Percentiles rank a stretch among this genome's conserved stretches.
Evolutionary conservation across 1,140 invertebrate species (phyloP).

Genomic region (Lamellibrachia luymesi): DNA sequence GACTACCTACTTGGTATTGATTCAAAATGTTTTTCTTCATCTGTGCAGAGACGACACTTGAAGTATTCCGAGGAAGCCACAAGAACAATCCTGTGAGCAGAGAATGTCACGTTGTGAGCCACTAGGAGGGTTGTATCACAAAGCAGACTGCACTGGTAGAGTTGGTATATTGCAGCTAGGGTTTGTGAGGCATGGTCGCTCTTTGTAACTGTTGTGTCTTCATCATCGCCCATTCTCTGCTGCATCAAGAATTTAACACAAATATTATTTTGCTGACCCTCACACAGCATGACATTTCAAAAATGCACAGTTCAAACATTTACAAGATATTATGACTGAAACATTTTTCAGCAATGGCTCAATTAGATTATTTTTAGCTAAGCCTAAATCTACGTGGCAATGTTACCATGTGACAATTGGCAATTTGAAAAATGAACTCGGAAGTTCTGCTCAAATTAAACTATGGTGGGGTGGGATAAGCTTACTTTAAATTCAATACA

Average conservation of each 20-base stretch:
- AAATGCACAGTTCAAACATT: neutral
- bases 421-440: too few relatives aligned
- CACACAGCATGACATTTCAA: neutral
- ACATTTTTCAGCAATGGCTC: too few relatives aligned
- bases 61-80: conserved; percentile 24
- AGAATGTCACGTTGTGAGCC: conserved; percentile 21
- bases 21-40: conserved; percentile 16
- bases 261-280: neutral
- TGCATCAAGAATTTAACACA: neutral
- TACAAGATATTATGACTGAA: neutral
- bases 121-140: conserved; percentile 24
- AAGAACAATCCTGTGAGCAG: conserved; percentile 26
- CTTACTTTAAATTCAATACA: too few relatives aligned
- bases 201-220: neutral
- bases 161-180: conserved; percentile 17
- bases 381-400: too few relatives aligned
- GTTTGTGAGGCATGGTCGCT: neutral
- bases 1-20: neutral
- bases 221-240: neutral
- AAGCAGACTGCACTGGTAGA: conserved; percentile 21
- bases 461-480: too few relatives aligned
- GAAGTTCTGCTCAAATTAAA: too few relatives aligned
- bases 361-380: too few relatives aligned
- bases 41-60: neutral
- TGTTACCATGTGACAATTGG: too few relatives aligned